A percentile compares a stretch with the other conserved stretches of the same genome.
Evolutionary conservation across 2,113 vertebrate species (phyloP).

Genomic region (Aepyceros melampus): DNA sequence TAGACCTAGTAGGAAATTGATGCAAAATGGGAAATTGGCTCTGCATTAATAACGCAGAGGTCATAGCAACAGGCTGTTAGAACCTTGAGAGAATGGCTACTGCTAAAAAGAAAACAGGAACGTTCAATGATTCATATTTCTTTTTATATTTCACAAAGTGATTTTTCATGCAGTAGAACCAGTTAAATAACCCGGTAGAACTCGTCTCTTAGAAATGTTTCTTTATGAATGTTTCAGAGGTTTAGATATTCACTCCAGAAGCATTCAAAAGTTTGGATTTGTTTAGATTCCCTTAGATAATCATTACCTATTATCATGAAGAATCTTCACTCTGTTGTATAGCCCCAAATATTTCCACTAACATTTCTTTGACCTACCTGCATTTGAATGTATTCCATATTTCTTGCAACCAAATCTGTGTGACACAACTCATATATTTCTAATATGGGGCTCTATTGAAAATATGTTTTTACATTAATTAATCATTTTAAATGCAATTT

Average conservation of each 20-base stretch:
- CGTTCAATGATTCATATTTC: background rate
- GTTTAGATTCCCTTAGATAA: background rate
- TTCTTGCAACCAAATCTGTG: background rate
- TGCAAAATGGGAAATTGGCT: background rate
- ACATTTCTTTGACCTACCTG: background rate
- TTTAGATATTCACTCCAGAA: background rate
- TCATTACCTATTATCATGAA: background rate
- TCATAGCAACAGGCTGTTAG: background rate
- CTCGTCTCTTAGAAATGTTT: background rate
- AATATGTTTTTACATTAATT: background rate
- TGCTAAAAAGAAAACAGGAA: background rate
- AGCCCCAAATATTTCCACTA: background rate
- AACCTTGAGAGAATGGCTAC: background rate
- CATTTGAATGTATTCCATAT: background rate
- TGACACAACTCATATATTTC: background rate
- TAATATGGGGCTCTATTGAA: background rate
- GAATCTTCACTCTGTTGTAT: background rate
- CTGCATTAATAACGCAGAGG: background rate
- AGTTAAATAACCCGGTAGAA: background rate
- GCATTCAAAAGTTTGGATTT: background rate
- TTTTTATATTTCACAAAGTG: background rate
- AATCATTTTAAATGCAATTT: background rate
- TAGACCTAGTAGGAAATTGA: background rate
- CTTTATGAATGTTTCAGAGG: background rate
- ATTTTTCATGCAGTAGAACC: background rate